A percentile compares a stretch with the other conserved stretches of the same genome.
These are phyloP conservation scores for Dendrolimus pini DNA, from an alignment of 2,888 invertebrate genomes.

Conservation along the genomic window DNA sequence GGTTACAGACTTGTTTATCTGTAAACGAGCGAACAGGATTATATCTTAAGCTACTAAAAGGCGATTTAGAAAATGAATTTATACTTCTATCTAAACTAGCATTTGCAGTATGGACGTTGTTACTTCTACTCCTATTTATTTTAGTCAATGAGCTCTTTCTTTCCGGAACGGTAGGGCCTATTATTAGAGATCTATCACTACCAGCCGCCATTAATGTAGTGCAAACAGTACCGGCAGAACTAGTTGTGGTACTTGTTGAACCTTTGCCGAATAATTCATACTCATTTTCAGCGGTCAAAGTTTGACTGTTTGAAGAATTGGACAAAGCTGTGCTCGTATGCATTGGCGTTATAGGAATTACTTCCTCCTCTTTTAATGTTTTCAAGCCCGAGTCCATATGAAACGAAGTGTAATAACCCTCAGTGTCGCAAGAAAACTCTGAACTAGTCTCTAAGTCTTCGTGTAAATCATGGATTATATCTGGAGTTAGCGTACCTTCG, in stretches of 20 bases:
- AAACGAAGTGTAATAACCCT: conserved; percentile 98
- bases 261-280: conserved; percentile 95
- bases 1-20: conserved; percentile 50
- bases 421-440: conserved; percentile 96
- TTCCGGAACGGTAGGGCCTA: conserved; percentile 88
- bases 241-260: conserved; percentile 92
- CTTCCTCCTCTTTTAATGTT: conserved; percentile 84
- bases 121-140: conserved; percentile 71
- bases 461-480: conserved; percentile 86
- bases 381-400: conserved; percentile 96
- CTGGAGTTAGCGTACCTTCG: conserved; percentile 89
- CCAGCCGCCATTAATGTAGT: conserved; percentile 85
- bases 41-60: conserved; percentile 57
- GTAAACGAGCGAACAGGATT: conserved; percentile 47
- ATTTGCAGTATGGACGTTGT: conserved; percentile 68
- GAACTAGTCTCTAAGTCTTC: conserved; percentile 93
- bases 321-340: conserved; percentile 83
- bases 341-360: conserved; percentile 81
- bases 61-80: conserved; percentile 56
- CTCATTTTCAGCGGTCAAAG: conserved; percentile 88
- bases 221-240: conserved; percentile 93
- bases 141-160: conserved; percentile 85
- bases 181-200: conserved; percentile 78
- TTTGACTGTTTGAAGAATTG: conserved; percentile 82
- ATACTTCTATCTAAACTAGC: conserved; percentile 75